Percentiles rank a stretch among this genome's conserved stretches.
Conservation (phyloP, 2,797 vertebrate genomes). For the Trichosurus vulpecula region DNA sequence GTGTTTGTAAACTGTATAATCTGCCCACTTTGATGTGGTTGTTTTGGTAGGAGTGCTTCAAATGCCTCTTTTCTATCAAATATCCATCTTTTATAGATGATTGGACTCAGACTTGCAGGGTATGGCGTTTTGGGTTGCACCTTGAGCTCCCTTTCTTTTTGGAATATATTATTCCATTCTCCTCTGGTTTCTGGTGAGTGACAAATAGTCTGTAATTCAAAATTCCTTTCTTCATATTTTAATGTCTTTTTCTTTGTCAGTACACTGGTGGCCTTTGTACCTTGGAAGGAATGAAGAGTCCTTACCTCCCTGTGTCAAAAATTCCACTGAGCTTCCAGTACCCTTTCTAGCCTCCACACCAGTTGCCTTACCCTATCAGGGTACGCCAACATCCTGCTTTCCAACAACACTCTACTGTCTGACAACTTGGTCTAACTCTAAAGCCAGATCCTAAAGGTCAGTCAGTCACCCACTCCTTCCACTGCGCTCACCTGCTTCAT, state of each 20-base stretch:
- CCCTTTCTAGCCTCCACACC: neutral
- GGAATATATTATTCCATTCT: neutral
- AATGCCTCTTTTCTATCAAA: neutral
- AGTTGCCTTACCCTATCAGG: neutral
- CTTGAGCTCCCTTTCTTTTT: neutral
- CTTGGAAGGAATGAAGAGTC: neutral
- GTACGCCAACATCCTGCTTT: neutral
- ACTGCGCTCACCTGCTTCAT: neutral
- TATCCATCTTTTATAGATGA: neutral
- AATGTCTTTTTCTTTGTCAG: neutral
- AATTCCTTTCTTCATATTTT: neutral
- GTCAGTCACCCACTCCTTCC: neutral
- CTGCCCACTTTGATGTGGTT: neutral
- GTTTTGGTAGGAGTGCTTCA: neutral
- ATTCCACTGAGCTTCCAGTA: neutral
- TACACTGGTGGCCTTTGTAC: neutral
- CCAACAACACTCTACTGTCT: neutral
- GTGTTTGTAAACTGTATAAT: neutral
- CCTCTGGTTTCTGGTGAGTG: neutral
- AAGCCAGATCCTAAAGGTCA: neutral
- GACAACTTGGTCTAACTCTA: neutral
- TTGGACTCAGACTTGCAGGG: neutral
- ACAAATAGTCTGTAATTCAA: neutral
- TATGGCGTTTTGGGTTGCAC: neutral
- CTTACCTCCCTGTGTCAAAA: neutral